These are phyloP conservation scores for Pseudomugil gertrudae DNA, from an alignment of 2,797 vertebrate species.

Conservation along the genomic window DNA sequence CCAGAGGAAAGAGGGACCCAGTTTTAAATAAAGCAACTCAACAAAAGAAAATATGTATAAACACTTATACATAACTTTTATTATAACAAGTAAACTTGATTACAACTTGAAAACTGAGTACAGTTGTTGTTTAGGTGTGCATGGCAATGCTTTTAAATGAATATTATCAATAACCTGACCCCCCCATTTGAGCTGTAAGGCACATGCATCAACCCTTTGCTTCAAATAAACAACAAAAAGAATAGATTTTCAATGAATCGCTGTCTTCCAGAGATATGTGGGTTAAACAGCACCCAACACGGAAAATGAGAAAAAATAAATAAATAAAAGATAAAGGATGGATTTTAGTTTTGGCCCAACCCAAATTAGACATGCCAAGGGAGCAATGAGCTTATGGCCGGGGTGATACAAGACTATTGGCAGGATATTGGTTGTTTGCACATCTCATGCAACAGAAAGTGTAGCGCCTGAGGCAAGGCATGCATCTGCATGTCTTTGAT, in stretches of 20 bases:
- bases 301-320: conserved; percentile 23
- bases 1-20: background rate
- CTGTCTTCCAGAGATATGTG: conserved; percentile 65
- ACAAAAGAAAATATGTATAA: background rate
- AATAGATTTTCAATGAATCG: conserved; percentile 51
- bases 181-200: conserved; percentile 60
- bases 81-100: conserved; percentile 19
- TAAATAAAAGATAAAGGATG: background rate
- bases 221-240: conserved; percentile 63
- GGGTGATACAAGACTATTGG: conserved; percentile 57
- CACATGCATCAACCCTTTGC: conserved; percentile 62
- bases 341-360: conserved; percentile 46
- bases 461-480: conserved; percentile 47
- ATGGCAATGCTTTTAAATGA: conserved; percentile 24
- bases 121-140: conserved; percentile 30
- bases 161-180: conserved; percentile 42
- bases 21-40: background rate
- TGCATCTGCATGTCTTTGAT: conserved; percentile 63
- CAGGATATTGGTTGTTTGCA: conserved; percentile 56
- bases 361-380: conserved; percentile 40
- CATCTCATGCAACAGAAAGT: conserved; percentile 47
- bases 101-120: conserved; percentile 18
- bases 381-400: conserved; percentile 42
- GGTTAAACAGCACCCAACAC: conserved; percentile 35
- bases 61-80: conserved; percentile 11